Evolutionary conservation across 1,140 invertebrate genomes (phyloP).

Genomic region (Zeugodacus cucurbitae): DNA sequence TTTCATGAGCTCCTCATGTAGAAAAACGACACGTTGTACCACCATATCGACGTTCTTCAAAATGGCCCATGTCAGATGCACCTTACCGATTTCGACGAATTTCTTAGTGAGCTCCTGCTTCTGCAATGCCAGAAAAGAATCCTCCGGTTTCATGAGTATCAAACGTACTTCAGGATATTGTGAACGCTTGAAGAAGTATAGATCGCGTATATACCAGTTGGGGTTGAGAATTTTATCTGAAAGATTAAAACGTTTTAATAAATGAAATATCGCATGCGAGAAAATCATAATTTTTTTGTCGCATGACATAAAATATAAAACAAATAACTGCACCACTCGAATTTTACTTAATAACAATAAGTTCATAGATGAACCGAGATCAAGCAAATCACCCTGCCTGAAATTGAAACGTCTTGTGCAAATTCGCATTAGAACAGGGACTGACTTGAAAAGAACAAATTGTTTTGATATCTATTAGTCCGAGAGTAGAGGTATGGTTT

Average conservation of each 20-base stretch:
- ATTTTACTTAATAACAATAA: too few relatives aligned
- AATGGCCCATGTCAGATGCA: conserved; percentile 88
- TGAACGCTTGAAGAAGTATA: conserved; percentile 98
- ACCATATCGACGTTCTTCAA: conserved; percentile 93
- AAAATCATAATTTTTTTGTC: too few relatives aligned
- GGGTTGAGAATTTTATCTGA: conserved; percentile 74
- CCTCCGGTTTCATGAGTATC: conserved; percentile 92
- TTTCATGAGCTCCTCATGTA: conserved; percentile 99
- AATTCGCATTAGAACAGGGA: too few relatives aligned
- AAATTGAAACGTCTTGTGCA: too few relatives aligned
- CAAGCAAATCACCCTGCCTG: too few relatives aligned
- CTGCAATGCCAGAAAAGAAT: conserved; percentile 92
- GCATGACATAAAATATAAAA: too few relatives aligned
- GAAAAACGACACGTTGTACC: conserved; percentile 95
- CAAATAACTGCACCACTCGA: too few relatives aligned
- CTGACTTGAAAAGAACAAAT: too few relatives aligned
- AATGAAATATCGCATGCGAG: too few relatives aligned
- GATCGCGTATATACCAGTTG: conserved; percentile 93
- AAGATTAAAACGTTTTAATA: neutral
- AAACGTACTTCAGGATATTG: conserved; percentile 97
- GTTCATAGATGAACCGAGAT: too few relatives aligned
- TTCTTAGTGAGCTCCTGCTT: conserved; percentile 93
- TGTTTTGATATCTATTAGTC: too few relatives aligned
- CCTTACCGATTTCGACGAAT: conserved; percentile 97
- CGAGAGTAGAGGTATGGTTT: too few relatives aligned